Conservation (phyloP, 2,797 vertebrate genomes). For the Malacoraja senta region DNA sequence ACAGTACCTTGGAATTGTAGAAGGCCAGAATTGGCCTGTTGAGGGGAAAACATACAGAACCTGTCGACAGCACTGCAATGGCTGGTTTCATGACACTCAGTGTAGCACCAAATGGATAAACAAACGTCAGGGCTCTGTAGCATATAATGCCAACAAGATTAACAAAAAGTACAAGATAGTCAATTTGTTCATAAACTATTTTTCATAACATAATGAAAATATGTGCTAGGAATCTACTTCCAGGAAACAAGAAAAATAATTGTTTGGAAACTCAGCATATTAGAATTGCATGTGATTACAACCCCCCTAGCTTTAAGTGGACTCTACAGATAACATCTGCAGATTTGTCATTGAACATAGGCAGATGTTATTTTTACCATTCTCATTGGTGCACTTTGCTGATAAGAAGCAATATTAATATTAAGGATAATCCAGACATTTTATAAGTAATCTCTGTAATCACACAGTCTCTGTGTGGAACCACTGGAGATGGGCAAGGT, state of each 20-base stretch:
- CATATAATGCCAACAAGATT: background rate
- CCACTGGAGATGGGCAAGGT: too few relatives aligned
- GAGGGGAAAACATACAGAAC: slow-evolving; percentile 88
- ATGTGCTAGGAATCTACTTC: background rate
- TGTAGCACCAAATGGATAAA: slow-evolving; percentile 89
- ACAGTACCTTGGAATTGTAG: slow-evolving; percentile 73
- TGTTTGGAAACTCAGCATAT: background rate
- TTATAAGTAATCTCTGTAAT: too few relatives aligned
- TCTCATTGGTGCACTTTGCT: too few relatives aligned
- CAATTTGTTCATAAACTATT: background rate
- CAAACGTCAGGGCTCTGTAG: slow-evolving; percentile 78
- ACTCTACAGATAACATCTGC: too few relatives aligned
- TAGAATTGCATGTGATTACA: background rate
- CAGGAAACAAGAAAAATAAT: background rate
- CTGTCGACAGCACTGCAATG: slow-evolving; percentile 80
- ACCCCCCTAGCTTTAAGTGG: background rate
- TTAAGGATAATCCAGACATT: too few relatives aligned
- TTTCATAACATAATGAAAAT: background rate
- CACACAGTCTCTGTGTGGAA: too few relatives aligned
- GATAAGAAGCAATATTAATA: too few relatives aligned
- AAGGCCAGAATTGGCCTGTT: slow-evolving; percentile 88
- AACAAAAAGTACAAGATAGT: background rate
- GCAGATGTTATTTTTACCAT: too few relatives aligned
- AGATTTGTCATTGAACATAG: too few relatives aligned
- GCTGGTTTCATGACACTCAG: slow-evolving; percentile 88